Percentiles rank a stretch among this genome's conserved stretches.
Conservation (phyloP, 2,888 invertebrate genomes). For the Ectemnius continuus region DNA sequence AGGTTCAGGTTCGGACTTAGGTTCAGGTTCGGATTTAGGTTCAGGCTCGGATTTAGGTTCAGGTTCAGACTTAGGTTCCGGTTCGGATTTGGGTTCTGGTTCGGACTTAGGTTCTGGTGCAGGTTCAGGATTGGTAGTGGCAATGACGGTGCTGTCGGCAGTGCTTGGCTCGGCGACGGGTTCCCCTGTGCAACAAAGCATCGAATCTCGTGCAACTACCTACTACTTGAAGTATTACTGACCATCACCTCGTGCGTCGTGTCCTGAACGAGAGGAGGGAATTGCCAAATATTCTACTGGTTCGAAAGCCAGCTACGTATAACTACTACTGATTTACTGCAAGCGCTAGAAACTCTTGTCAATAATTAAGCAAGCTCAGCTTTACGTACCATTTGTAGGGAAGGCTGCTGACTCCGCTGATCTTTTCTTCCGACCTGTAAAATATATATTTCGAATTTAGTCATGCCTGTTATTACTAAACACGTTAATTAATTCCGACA, state of each 20-base stretch:
- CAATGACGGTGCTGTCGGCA: conserved; percentile 73
- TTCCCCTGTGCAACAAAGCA: conserved; percentile 78
- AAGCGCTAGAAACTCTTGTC: conserved; percentile 33
- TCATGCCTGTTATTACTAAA: not conserved
- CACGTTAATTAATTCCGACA: not conserved
- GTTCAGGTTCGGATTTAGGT: conserved; percentile 77
- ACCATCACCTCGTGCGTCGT: conserved; percentile 70
- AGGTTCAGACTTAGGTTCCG: conserved; percentile 69
- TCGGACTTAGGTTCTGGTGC: conserved; percentile 75
- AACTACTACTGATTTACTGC: conserved; percentile 36
- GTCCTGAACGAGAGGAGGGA: conserved; percentile 48
- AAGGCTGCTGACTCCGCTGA: conserved; percentile 52
- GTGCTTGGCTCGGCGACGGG: conserved; percentile 70
- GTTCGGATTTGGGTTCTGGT: conserved; percentile 68
- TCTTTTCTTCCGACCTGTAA: conserved; percentile 72
- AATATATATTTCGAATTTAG: conserved; percentile 35
- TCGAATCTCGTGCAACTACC: conserved; percentile 72
- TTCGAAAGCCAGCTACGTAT: conserved; percentile 48
- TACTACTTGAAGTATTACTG: conserved; percentile 58
- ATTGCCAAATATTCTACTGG: conserved; percentile 40
- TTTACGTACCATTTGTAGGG: conserved; percentile 47
- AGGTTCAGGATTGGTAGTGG: conserved; percentile 65
- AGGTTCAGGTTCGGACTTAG: conserved; percentile 73
- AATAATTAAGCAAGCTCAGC: conserved; percentile 1
- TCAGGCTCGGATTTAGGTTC: conserved; percentile 71